Percentiles rank a stretch among this genome's conserved stretches.
Evolutionary conservation across 2,888 invertebrate species (phyloP).

Genomic region (Eurois occulta): DNA sequence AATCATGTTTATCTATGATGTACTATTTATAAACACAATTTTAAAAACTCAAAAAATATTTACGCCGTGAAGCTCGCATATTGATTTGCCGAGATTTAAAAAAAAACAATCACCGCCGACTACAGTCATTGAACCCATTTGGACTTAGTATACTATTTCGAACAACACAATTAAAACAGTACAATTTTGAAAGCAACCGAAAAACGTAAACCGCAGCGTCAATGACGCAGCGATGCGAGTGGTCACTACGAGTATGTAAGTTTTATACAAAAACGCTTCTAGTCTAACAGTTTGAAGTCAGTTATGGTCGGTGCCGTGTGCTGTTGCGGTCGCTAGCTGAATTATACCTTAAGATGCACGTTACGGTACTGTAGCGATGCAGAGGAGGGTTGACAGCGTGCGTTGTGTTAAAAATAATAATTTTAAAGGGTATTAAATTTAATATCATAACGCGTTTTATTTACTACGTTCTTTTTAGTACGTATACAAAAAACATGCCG

Average conservation of each 20-base stretch:
- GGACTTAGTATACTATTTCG: too few species aligned
- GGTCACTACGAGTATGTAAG: background rate
- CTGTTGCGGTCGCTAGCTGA: background rate
- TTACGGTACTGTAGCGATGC: background rate
- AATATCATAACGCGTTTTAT: background rate
- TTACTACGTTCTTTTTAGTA: background rate
- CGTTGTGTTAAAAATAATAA: too few species aligned
- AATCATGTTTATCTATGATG: too few species aligned
- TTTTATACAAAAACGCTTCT: background rate
- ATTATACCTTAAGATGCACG: too few species aligned
- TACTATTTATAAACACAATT: too few species aligned
- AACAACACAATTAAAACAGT: too few species aligned
- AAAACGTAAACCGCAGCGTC: background rate
- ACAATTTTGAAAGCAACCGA: background rate
- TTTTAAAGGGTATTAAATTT: background rate
- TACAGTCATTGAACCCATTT: too few species aligned
- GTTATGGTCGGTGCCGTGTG: background rate
- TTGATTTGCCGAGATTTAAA: too few species aligned
- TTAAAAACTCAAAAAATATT: too few species aligned
- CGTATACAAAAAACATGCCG: background rate
- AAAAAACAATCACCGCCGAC: too few species aligned
- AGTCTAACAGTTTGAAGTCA: background rate
- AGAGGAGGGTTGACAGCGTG: background rate
- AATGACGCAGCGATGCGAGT: background rate
- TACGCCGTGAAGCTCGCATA: too few species aligned